phyloP scores from a whole-genome alignment of 2,797 vertebrate species.

The Tragelaphus eurycerus region DNA sequence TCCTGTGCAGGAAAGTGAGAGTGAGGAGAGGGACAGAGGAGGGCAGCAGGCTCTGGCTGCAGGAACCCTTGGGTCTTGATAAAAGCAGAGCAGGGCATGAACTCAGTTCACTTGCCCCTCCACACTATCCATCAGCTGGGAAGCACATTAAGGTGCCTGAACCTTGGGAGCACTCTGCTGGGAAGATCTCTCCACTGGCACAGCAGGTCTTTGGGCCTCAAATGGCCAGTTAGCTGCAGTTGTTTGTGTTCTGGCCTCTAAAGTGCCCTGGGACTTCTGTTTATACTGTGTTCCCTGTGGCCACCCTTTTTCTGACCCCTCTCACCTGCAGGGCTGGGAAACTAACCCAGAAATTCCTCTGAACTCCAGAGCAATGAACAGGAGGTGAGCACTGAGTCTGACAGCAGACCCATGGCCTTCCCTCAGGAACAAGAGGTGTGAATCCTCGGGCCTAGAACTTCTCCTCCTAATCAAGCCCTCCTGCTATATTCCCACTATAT shows the following conservation, averaged over 20 bases:
- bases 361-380: neutral
- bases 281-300: neutral
- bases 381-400: neutral
- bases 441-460: neutral
- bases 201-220: neutral
- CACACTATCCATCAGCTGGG: neutral
- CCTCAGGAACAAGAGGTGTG: neutral
- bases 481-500: too few relatives aligned
- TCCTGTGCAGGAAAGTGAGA: neutral
- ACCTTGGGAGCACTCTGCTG: neutral
- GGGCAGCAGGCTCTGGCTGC: neutral
- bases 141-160: fast-evolving
- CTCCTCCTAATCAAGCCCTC: too few relatives aligned
- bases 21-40: neutral
- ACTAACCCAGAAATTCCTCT: neutral
- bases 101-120: neutral
- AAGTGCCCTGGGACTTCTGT: neutral
- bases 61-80: neutral
- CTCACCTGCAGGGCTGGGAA: neutral
- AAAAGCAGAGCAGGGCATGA: neutral
- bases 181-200: neutral
- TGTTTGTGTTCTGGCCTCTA: neutral
- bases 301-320: neutral
- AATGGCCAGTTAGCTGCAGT: neutral
- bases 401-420: neutral